Percentiles rank a stretch among this genome's conserved stretches.
phyloP scores from a whole-genome alignment of 2,797 vertebrate species.

The Enoplosus armatus region DNA sequence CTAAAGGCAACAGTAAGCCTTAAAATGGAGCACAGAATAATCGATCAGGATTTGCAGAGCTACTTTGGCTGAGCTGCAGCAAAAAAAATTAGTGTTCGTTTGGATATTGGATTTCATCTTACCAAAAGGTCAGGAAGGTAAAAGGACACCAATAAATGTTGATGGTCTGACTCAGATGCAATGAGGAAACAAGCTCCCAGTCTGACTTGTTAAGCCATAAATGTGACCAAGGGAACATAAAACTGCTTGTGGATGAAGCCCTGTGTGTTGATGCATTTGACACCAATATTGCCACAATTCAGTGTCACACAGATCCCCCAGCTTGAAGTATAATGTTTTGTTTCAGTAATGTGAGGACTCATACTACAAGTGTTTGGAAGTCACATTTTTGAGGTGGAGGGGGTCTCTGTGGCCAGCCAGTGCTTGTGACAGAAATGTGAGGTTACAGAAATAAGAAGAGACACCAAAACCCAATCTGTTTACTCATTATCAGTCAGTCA shows the following conservation, averaged over 20 bases:
- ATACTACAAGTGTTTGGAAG: background rate
- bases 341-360: background rate
- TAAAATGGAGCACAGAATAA: constrained; percentile 7
- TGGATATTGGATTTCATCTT: constrained; percentile 48
- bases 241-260: background rate
- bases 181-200: constrained; percentile 23
- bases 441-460: no score
- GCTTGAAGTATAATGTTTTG: background rate
- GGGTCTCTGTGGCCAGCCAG: no score
- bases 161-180: constrained; percentile 26
- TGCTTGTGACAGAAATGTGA: background rate
- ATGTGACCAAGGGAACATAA: constrained; percentile 46
- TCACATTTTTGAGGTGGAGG: background rate
- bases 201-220: constrained; percentile 60
- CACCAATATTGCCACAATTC: background rate
- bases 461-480: background rate
- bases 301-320: background rate
- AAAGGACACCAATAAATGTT: constrained; percentile 53
- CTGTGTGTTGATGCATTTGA: background rate
- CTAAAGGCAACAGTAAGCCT: background rate
- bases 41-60: constrained; percentile 10
- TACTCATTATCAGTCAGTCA: background rate
- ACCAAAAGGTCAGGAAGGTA: constrained; percentile 42
- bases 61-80: constrained; percentile 5
- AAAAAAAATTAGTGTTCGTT: constrained; percentile 32